Evolutionary conservation across 2,113 vertebrate species (phyloP).

Genomic region (Dipodomys spectabilis): DNA sequence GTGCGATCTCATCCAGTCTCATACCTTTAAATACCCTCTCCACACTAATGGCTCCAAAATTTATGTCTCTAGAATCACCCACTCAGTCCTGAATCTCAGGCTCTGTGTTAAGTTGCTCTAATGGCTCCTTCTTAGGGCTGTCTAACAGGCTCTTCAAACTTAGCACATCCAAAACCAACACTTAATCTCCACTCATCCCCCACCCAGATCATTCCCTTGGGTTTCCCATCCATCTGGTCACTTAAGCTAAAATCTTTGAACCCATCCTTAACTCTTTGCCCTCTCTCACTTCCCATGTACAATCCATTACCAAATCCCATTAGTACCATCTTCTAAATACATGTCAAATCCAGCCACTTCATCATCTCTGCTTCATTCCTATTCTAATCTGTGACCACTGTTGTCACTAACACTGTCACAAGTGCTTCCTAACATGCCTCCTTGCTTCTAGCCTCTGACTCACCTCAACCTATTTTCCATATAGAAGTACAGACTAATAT

Average conservation of each 20-base stretch:
- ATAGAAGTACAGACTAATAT: neutral
- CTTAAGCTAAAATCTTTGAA: neutral
- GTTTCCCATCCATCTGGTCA: neutral
- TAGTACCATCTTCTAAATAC: neutral
- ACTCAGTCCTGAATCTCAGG: neutral
- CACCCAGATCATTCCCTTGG: neutral
- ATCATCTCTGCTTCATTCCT: neutral
- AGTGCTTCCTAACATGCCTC: neutral
- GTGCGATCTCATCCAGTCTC: slow-evolving; percentile 32
- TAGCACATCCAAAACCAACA: neutral
- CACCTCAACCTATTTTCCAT: neutral
- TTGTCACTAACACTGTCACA: neutral
- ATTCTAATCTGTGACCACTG: neutral
- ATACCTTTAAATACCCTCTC: slow-evolving; percentile 52
- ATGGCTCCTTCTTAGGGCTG: neutral
- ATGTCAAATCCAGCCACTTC: neutral
- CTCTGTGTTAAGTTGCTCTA: neutral
- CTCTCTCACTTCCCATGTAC: neutral
- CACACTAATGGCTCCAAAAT: slow-evolving; percentile 32
- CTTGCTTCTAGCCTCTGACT: neutral
- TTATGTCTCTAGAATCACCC: slow-evolving; percentile 18
- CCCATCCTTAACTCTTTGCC: neutral
- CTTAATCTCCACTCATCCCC: neutral
- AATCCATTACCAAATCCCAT: neutral
- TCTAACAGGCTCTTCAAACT: neutral